Base-by-base conservation (phyloP, 2,888 invertebrate genomes). In the Erannis defoliaria region DNA sequence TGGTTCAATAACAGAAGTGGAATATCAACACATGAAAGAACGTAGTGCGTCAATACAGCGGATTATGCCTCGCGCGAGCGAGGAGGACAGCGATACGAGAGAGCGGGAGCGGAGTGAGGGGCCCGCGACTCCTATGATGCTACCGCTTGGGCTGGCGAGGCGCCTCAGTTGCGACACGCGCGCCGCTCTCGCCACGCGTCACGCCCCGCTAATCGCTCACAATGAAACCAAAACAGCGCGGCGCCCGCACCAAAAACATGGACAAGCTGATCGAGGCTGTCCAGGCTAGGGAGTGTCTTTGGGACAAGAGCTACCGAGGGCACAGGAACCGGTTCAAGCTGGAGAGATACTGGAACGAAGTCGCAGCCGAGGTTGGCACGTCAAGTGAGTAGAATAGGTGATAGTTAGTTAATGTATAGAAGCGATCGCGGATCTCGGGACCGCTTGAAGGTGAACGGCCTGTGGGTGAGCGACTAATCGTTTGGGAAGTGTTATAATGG, bases 331-430 rank as follows among this genome's bases (percentile, higher is more conserved):
- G 90, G 56, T 92, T 90, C 70, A 92, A 90, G 66, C 74, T 90
- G 79, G 93, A 91, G 80, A 80, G 92, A 14, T 93, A 90, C 73
- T 93, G 93, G 93, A 91, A 89, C 66, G 93, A 93, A 73, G 92
- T 93, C 16, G 92, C 92, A 0, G 79, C 87, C 0, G 92, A 92
- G 70, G 88, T 93, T 61, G 93, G 93, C 48, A 88, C 89, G 51
- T 86, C 90, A 54, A 90, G 93, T 93, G 72, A 93, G 91, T 91
- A 82, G 14, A 45, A 14, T 46, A 46, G 0, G 10, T 16, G 10
- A 3, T 29, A 45, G 45, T 45, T 26, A 8, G 33, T 46, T 26
- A 4, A 37, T 8, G 19, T 40, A 26, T 26, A 21, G 26, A 26
- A 51, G 75, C 78, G 77, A 26, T 68, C 74, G 70, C 63, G 65